Conservation (phyloP, 37 sponge, comb jelly and placozoan genomes). For the Ianthella basta region DNA sequence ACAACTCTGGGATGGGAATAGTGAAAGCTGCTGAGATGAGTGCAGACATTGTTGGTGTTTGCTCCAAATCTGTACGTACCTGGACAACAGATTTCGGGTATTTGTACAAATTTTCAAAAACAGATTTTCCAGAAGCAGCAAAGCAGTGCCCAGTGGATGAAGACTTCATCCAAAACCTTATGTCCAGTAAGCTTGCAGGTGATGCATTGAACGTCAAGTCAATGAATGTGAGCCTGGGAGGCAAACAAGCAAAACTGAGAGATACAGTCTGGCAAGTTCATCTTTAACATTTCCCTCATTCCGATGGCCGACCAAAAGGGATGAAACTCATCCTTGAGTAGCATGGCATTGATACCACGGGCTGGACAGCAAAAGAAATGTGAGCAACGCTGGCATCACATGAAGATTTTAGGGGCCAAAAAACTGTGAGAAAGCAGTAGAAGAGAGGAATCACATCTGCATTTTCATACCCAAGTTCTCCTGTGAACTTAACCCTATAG, state of each 20-base stretch:
- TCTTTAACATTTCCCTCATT: not conserved
- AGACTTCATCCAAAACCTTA: too few relatives aligned
- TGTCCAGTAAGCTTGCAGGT: conserved; percentile 20
- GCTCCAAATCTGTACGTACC: too few relatives aligned
- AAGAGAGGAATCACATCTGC: conserved; percentile 37
- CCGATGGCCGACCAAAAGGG: conserved; percentile 23
- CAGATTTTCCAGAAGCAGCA: too few relatives aligned
- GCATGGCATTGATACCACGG: conserved; percentile 26
- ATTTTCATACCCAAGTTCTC: conserved; percentile 58
- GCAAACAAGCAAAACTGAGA: conserved; percentile 53
- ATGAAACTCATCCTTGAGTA: conserved; percentile 40
- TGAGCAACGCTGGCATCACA: conserved; percentile 23
- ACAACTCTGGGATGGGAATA: too few relatives aligned
- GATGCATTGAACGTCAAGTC: conserved; percentile 39
- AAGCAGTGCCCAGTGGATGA: too few relatives aligned
- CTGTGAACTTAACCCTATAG: conserved; percentile 63
- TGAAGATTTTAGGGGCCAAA: conserved; percentile 43
- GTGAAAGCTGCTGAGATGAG: too few relatives aligned
- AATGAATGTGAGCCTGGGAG: conserved; percentile 70
- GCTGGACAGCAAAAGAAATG: conserved; percentile 51
- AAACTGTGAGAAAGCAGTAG: conserved; percentile 27
- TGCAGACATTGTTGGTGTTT: too few relatives aligned
- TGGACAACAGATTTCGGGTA: too few relatives aligned
- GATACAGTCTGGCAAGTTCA: conserved; percentile 50
- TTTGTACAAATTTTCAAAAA: too few relatives aligned